phyloP scores from a whole-genome alignment of 2,888 invertebrate species.

The Rugalucina vietnamica region DNA sequence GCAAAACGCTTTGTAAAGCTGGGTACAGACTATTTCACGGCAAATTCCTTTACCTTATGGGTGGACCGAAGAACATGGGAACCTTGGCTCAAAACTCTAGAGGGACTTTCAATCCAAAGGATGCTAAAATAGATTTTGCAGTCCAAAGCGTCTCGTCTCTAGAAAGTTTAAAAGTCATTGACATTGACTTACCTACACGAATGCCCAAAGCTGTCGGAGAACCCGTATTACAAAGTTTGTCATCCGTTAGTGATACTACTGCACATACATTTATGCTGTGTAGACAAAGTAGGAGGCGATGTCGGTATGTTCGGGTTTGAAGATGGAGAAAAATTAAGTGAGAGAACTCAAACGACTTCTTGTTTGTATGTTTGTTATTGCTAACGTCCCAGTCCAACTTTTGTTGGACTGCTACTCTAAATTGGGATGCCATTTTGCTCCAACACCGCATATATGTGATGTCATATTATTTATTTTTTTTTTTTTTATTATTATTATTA shows the following conservation, averaged over 20 bases:
- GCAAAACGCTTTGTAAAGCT: too few species aligned
- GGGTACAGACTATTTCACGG: too few species aligned
- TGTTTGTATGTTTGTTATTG: too few species aligned
- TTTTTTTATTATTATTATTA: too few species aligned
- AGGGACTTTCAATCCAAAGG: neutral
- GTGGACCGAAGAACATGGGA: too few species aligned
- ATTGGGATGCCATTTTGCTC: too few species aligned
- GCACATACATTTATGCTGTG: slow-evolving; percentile 35
- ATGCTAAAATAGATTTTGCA: neutral
- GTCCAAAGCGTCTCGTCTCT: neutral
- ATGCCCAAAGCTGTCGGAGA: slow-evolving; percentile 13
- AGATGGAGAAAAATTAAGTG: slow-evolving; percentile 13
- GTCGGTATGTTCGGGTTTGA: slow-evolving; percentile 42
- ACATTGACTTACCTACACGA: slow-evolving; percentile 2
- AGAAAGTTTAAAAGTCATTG: slow-evolving; percentile 4
- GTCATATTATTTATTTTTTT: too few species aligned
- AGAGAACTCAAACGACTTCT: neutral
- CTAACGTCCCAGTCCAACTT: too few species aligned
- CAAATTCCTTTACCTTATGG: too few species aligned
- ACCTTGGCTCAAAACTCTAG: too few species aligned
- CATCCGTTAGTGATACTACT: neutral
- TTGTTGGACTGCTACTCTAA: too few species aligned
- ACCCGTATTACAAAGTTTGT: slow-evolving; percentile 1
- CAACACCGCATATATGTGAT: too few species aligned
- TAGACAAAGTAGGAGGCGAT: slow-evolving; percentile 37